Evolutionary conservation across 2,113 vertebrate genomes (phyloP).

Genomic region (Melanostigma gelatinosum): DNA sequence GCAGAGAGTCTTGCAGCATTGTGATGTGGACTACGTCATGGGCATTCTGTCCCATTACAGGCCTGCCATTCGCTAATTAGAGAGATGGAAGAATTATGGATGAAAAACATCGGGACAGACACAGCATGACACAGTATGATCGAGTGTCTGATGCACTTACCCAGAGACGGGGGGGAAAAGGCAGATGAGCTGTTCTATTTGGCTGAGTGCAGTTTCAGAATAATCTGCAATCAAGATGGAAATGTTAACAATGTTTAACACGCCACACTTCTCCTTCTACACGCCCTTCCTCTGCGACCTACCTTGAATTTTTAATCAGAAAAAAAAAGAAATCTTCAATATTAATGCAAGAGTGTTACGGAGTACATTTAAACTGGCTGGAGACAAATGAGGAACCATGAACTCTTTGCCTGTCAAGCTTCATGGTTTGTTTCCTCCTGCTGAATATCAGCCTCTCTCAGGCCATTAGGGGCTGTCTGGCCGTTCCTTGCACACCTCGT

Average conservation of each 20-base stretch:
- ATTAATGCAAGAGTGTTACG: not conserved
- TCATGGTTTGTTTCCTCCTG: slow-evolving; percentile 32
- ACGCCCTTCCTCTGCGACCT: too few species aligned
- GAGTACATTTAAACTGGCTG: not conserved
- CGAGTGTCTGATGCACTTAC: slow-evolving; percentile 25
- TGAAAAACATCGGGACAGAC: slow-evolving; percentile 22
- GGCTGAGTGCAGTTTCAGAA: not conserved
- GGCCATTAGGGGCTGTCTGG: slow-evolving; percentile 47
- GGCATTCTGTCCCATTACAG: slow-evolving; percentile 43
- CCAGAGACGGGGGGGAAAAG: not conserved
- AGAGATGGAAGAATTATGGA: slow-evolving; percentile 25
- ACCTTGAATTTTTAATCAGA: not conserved
- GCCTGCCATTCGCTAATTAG: slow-evolving; percentile 52
- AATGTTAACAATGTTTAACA: slow-evolving; percentile 18
- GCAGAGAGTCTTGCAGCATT: slow-evolving; percentile 24
- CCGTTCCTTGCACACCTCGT: slow-evolving; percentile 35
- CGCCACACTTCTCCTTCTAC: too few species aligned
- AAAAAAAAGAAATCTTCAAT: not conserved
- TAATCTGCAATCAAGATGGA: slow-evolving; percentile 8
- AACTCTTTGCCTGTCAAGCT: not conserved
- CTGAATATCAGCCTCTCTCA: slow-evolving; percentile 35
- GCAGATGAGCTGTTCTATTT: not conserved
- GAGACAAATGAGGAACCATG: slow-evolving; percentile 15
- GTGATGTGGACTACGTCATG: slow-evolving; percentile 47
- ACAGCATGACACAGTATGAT: not conserved